Percentiles rank a stretch among this genome's conserved stretches.
These are phyloP conservation scores for Typhlichthys eigenmanni DNA, from an alignment of 2,797 vertebrate genomes.

Conservation along the genomic window DNA sequence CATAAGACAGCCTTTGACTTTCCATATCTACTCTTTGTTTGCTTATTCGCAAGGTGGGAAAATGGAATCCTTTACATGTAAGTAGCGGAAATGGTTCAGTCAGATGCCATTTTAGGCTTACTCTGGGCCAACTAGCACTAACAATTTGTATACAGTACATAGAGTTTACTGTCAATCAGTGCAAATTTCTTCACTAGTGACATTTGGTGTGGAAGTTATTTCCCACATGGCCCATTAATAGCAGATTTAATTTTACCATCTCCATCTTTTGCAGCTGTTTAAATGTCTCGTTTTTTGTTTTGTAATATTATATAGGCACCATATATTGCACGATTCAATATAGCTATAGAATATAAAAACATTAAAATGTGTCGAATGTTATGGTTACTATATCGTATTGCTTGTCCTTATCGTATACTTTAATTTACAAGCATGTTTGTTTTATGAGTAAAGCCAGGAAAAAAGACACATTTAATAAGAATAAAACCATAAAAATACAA, in stretches of 20 bases:
- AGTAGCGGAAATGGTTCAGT: conserved; percentile 67
- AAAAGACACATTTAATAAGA: conserved; percentile 24
- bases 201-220: background rate
- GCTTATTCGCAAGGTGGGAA: conserved; percentile 85
- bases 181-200: background rate
- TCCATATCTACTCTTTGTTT: conserved; percentile 76
- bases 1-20: conserved; percentile 44
- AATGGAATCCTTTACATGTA: conserved; percentile 98
- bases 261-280: background rate
- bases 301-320: conserved; percentile 3
- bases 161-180: background rate
- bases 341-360: too few species aligned
- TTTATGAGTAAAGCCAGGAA: conserved; percentile 27
- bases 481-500: too few species aligned
- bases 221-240: background rate
- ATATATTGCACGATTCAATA: background rate
- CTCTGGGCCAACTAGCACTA: conserved; percentile 1
- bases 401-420: conserved; percentile 8
- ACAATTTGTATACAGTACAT: conserved; percentile 6
- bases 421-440: conserved; percentile 21
- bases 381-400: background rate
- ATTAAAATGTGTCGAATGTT: too few species aligned
- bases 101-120: conserved; percentile 8
- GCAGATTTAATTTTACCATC: background rate
- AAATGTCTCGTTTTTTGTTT: background rate